Evolutionary conservation across 1,140 invertebrate species (phyloP).

Genomic region (Drosophila micromelanica): DNA sequence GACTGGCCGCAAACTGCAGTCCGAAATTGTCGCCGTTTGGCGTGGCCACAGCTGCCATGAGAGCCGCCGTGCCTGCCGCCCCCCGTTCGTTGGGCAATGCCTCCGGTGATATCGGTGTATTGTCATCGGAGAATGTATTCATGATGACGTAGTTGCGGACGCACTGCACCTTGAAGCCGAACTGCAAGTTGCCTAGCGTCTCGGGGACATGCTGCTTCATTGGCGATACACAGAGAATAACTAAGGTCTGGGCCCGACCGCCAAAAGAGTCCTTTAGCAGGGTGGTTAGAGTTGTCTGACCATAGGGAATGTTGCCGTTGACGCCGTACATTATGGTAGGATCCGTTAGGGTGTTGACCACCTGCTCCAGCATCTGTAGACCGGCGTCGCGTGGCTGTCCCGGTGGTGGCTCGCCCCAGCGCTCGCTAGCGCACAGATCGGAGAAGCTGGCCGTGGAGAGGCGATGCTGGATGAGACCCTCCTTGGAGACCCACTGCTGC

Average conservation of each 20-base stretch:
- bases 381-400: slow-evolving; percentile 85
- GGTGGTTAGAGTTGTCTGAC: slow-evolving; percentile 88
- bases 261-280: slow-evolving; percentile 89
- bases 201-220: slow-evolving; percentile 87
- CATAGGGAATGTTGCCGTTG: slow-evolving; percentile 86
- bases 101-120: slow-evolving; percentile 86
- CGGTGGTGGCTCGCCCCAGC: slow-evolving; percentile 84
- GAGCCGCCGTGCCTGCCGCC: slow-evolving; percentile 20
- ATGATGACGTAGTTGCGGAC: slow-evolving; percentile 89
- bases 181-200: slow-evolving; percentile 87
- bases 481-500: slow-evolving; percentile 87
- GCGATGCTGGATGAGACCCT: slow-evolving; percentile 85
- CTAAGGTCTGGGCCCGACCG: slow-evolving; percentile 88
- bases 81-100: slow-evolving; percentile 22
- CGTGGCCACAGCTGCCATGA: slow-evolving; percentile 69
- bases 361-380: slow-evolving; percentile 87
- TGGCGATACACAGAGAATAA: slow-evolving; percentile 88
- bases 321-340: slow-evolving; percentile 85
- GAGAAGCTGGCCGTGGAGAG: slow-evolving; percentile 89
- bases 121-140: slow-evolving; percentile 88
- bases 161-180: slow-evolving; percentile 86
- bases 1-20: slow-evolving; percentile 91
- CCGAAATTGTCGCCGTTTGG: slow-evolving; percentile 86
- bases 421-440: slow-evolving; percentile 87
- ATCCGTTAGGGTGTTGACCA: slow-evolving; percentile 87